Evolutionary conservation across 2,888 invertebrate species (phyloP).

Genomic region (Ypsolopha scabrella): DNA sequence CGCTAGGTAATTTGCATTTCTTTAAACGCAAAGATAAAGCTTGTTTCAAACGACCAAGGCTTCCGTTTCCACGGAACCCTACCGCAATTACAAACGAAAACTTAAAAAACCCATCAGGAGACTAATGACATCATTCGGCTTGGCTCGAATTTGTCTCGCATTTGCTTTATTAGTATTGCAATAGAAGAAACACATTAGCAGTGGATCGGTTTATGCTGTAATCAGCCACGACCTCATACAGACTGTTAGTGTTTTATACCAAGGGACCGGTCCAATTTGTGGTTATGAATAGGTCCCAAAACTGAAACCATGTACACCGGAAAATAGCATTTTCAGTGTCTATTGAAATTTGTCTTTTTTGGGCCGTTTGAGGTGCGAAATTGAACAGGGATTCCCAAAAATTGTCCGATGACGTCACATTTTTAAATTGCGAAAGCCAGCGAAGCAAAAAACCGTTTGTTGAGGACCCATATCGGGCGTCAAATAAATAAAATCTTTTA

Average conservation of each 20-base stretch:
- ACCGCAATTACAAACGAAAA: not conserved
- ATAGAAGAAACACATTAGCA: slow-evolving; percentile 1
- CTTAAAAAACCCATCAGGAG: not conserved
- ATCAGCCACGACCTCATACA: not conserved
- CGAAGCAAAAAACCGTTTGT: too few relatives aligned
- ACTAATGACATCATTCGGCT: slow-evolving; percentile 1
- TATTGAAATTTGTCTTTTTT: not conserved
- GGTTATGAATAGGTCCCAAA: too few relatives aligned
- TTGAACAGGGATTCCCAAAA: too few relatives aligned
- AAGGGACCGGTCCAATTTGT: not conserved
- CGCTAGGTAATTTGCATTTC: too few relatives aligned
- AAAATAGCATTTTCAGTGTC: too few relatives aligned
- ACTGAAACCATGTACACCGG: too few relatives aligned
- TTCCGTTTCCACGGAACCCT: not conserved
- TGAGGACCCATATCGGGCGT: too few relatives aligned
- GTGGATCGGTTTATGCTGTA: not conserved
- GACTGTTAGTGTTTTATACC: not conserved
- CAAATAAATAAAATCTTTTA: too few relatives aligned
- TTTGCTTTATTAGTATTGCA: not conserved
- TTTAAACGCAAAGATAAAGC: too few relatives aligned
- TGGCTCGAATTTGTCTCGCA: not conserved
- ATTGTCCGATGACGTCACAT: too few relatives aligned
- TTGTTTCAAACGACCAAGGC: not conserved
- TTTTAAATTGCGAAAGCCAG: too few relatives aligned
- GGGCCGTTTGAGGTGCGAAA: not conserved